Base-by-base conservation (phyloP, 2,113 vertebrate genomes). In the Clarias batrachus region DNA sequence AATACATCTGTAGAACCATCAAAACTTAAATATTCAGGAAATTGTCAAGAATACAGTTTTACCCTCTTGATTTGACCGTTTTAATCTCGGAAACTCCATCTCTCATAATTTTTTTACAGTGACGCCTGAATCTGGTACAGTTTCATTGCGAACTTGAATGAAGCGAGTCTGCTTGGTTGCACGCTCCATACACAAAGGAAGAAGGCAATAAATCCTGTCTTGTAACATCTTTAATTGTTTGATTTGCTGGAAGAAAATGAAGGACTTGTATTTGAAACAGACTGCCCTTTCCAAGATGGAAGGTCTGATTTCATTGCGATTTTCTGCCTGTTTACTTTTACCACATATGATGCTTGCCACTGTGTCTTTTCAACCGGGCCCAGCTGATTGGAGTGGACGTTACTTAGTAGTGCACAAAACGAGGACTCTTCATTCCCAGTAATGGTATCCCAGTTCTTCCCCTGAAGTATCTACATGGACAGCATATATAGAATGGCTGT, bases 221-320 rank as follows among this genome's bases (percentile, higher is more conserved):
- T 12, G 48, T 57, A 65, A 68, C 54, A 71, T 83, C 60, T 83
- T 74, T 82, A 83, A 77, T 87, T 83, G 82, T 65, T 85, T 77
- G 48, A 79, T 82, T 82, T 63, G 13, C 54, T 86, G 56, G 78
- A 70, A 80, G 77, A 80, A 80, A 86, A 86, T 71, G 52, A 86
- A 81, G 54, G 65, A 10, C 17, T 41, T 71, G 65, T 86, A 79
- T 81, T 86, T 86, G 23, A 81, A 86, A 81, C n/a, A 66, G 74
- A 21, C 56, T 73, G 11, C 48, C 37, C 78, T 37, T 77, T 33
- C 77, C 85, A 81, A 60, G 56, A 71, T 81, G 78, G 52, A 87
- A 77, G 48, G 60, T 65, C 81, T 83, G 71, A 87, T 87, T 87
- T 87, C 70, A 65, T 77, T 87, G 59, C 33, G 27, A 77, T 83